A percentile compares a stretch with the other conserved stretches of the same genome.
These are phyloP conservation scores for Rhizomys pruinosus DNA, from an alignment of 2,113 vertebrate genomes.

Conservation along the genomic window DNA sequence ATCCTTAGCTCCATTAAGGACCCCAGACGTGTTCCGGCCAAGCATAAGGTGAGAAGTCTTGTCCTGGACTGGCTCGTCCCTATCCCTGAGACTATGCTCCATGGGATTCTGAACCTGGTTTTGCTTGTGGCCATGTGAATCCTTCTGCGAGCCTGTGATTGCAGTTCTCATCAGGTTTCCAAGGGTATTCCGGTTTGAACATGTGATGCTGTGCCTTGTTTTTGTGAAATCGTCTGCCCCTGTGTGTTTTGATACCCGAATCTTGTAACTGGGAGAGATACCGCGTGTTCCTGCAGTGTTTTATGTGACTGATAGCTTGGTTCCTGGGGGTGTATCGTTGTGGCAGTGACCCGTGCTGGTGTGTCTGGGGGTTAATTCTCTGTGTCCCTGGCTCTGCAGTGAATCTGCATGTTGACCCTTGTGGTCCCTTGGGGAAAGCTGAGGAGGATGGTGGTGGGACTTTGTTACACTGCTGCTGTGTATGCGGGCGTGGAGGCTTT, in stretches of 20 bases:
- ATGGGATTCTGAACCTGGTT: not conserved
- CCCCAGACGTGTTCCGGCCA: slow-evolving; percentile 32
- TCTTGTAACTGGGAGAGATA: not conserved
- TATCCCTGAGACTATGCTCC: not conserved
- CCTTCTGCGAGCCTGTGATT: not conserved
- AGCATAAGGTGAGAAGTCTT: slow-evolving; percentile 70
- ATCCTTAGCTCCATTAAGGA: not conserved
- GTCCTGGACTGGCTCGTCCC: no score
- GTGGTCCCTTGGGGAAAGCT: no score
- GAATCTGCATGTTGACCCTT: not conserved
- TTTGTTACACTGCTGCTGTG: not conserved
- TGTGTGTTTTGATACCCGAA: no score
- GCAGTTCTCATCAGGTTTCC: not conserved
- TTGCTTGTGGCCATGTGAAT: not conserved
- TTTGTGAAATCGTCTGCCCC: not conserved
- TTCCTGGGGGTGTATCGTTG: not conserved
- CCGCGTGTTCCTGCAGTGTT: not conserved
- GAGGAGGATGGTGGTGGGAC: not conserved
- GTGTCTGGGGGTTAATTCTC: not conserved
- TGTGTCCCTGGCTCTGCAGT: not conserved
- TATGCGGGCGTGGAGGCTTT: not conserved
- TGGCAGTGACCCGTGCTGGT: not conserved
- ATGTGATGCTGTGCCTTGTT: not conserved
- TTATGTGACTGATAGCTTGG: not conserved
- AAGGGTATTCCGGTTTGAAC: not conserved